A percentile compares a stretch with the other conserved stretches of the same genome.
Evolutionary conservation across 2,797 vertebrate species (phyloP).

Genomic region (Tachyglossus aculeatus): DNA sequence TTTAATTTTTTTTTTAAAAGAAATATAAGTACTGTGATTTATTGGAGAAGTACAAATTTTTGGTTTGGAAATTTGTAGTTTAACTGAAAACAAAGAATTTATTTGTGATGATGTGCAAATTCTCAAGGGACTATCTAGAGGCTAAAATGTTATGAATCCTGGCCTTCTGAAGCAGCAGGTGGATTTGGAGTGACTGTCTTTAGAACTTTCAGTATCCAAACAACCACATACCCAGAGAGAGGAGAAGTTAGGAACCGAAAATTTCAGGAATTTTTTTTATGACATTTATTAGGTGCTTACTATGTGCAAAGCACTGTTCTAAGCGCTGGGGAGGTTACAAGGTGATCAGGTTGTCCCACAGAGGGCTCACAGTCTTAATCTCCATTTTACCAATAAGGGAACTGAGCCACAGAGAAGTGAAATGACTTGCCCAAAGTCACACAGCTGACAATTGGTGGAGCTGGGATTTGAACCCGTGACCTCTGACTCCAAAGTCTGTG

Average conservation of each 20-base stretch:
- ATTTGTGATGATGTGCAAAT: slow-evolving; percentile 33
- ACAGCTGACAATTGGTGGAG: no score
- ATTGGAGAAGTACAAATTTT: slow-evolving; percentile 33
- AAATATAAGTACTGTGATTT: slow-evolving; percentile 16
- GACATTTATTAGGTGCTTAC: no score
- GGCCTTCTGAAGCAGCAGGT: background rate
- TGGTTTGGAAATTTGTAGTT: slow-evolving; percentile 9
- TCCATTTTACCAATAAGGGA: no score
- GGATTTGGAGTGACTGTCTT: background rate
- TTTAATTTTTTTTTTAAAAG: slow-evolving; percentile 20
- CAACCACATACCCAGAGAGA: background rate
- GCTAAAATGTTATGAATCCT: slow-evolving; percentile 23
- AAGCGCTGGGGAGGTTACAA: no score
- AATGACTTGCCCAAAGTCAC: no score
- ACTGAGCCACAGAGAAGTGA: no score
- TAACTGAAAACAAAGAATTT: slow-evolving; percentile 12
- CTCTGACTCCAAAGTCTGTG: no score
- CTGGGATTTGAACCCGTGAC: no score
- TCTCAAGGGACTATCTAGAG: slow-evolving; percentile 12
- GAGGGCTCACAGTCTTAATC: no score
- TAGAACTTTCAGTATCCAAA: slow-evolving; percentile 15
- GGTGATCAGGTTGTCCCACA: no score
- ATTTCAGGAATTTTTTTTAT: background rate
- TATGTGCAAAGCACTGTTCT: no score
- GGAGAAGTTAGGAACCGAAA: background rate